Conservation (phyloP, 2,797 vertebrate species). For the Arnoldichthys spilopterus region DNA sequence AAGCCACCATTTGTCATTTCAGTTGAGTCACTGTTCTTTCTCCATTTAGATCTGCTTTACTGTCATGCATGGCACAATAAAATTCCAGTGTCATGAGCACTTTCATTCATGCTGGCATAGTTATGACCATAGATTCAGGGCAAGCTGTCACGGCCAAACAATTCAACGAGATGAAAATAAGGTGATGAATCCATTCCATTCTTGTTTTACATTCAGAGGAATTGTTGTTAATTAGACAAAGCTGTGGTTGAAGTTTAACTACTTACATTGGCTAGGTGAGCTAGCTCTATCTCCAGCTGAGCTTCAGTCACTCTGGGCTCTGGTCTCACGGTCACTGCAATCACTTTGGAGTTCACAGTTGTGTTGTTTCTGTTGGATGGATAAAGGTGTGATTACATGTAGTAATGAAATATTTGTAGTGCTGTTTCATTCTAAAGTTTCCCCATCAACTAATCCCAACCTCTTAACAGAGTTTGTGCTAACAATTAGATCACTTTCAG, state of each 20-base stretch:
- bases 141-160: neutral
- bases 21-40: conserved; percentile 19
- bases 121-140: neutral
- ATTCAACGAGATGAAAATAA: neutral
- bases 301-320: conserved; percentile 90
- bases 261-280: conserved; percentile 96
- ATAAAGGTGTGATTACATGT: neutral
- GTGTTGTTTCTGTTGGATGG: conserved; percentile 90
- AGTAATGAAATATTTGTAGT: neutral
- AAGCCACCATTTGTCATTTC: conserved; percentile 7
- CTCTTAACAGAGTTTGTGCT: no score
- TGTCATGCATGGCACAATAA: conserved; percentile 29
- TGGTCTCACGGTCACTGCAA: conserved; percentile 95
- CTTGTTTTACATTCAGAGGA: neutral
- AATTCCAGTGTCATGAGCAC: neutral
- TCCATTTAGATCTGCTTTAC: conserved; percentile 13
- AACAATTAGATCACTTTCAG: neutral
- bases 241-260: neutral
- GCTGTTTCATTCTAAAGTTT: neutral
- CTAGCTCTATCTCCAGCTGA: conserved; percentile 95
- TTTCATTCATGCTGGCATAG: neutral
- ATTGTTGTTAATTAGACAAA: neutral
- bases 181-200: neutral
- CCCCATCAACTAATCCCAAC: neutral
- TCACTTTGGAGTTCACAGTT: conserved; percentile 97